Evolutionary conservation across 2,797 vertebrate species (phyloP), one percentile per base, ranked within the genome.

Genomic region (Falco berigora): DNA sequence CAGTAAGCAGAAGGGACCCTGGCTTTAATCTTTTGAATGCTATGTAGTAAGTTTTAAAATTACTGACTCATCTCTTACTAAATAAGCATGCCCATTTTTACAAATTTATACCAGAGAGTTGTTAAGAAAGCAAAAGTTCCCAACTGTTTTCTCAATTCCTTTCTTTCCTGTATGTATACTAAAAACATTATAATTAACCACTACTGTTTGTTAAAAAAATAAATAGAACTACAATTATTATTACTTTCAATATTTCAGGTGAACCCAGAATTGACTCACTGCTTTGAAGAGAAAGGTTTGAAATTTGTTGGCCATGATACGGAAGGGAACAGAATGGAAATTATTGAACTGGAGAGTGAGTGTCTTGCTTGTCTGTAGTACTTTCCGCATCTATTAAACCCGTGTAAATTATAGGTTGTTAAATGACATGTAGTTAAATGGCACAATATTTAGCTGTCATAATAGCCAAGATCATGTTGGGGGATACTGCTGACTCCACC

Each of bases 281-380:
- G 94, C 80, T 98, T 98, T 97, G 98, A 98, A 97, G 96, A 98
- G 80, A 97, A 97, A 78, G 98, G 98, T 87, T 98, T 98, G 86
- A 97, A 89, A 86, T 98, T 98, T 95, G 97, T 98, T 92, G 98
- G 98, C 77, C 97, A 97, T 78, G 98, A 98, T 96, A 97, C 92
- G 0, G 97, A 98, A 91, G 98, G 98, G 49, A 97, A 97, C 86
- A 98, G 98, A 83, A 98, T 98, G 98, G 98, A 98, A 94, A 97
- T 98, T 56, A 96, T 98, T 95, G 98, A 98, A 94, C 89, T 98
- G 84, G 90, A 98, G 88, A 95, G 98, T 98, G 96, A 98, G 97
- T 97, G 47, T 66, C 59, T 90, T 52, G 36, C 9, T 82, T 79
- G 50, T 88, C 78, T 46, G 10, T 50, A 50, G 24, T 69, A 50